Conservation (phyloP, 2,797 vertebrate species). For the Enteromius anoplus region DNA sequence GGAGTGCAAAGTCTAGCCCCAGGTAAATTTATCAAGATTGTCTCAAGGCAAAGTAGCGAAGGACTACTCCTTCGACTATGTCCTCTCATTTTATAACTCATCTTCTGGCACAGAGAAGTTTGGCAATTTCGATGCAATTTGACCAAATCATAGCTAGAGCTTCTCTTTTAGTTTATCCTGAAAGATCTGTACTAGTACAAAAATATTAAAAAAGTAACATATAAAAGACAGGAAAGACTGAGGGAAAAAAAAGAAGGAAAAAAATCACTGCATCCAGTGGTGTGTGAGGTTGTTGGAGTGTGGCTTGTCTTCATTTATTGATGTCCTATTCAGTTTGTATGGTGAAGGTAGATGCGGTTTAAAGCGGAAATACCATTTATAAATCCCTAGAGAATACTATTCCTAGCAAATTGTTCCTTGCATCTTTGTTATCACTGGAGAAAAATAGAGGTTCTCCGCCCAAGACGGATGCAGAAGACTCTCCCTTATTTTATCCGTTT, state of each 20-base stretch:
- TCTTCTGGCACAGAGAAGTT: constrained; percentile 72
- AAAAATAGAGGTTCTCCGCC: constrained; percentile 39
- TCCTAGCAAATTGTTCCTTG: constrained; percentile 56
- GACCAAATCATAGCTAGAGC: constrained; percentile 57
- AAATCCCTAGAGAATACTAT: constrained; percentile 62
- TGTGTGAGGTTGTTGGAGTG: constrained; percentile 72
- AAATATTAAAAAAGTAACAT: constrained; percentile 74
- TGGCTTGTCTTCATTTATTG: constrained; percentile 74
- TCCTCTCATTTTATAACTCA: constrained; percentile 49
- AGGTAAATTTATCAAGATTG: constrained; percentile 71
- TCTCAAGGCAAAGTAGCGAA: constrained; percentile 76
- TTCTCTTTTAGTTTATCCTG: constrained; percentile 58
- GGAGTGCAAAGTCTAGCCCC: constrained; percentile 48
- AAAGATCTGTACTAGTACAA: constrained; percentile 61
- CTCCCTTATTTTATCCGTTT: constrained; percentile 30
- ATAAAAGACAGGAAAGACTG: constrained; percentile 63
- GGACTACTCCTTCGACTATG: constrained; percentile 31
- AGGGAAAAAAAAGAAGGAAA: constrained; percentile 43
- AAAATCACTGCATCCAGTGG: constrained; percentile 63
- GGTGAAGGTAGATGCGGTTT: constrained; percentile 84
- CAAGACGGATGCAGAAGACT: constrained; percentile 37
- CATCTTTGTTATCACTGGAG: constrained; percentile 50
- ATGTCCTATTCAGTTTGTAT: constrained; percentile 71
- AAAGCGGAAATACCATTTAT: constrained; percentile 70
- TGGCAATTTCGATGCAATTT: constrained; percentile 61